Conservation (phyloP, 2,888 invertebrate species). For the Heliconius cydno region DNA sequence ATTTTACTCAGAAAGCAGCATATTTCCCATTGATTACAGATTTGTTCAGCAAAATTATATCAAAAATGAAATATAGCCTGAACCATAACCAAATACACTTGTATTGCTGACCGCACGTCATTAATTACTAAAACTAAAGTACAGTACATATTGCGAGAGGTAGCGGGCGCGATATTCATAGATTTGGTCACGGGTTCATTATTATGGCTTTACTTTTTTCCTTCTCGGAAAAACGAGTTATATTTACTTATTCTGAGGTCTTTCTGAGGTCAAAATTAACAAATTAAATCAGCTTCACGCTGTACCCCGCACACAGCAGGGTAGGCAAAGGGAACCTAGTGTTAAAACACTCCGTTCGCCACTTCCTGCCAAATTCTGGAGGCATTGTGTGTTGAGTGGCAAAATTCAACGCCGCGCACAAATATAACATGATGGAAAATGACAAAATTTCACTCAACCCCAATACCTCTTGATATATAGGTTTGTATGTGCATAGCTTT, state of each 20-base stretch:
- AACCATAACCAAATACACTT: slow-evolving; percentile 48
- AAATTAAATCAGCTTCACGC: too few relatives aligned
- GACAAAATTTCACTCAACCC: neutral
- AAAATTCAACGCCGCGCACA: too few relatives aligned
- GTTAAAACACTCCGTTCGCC: too few relatives aligned
- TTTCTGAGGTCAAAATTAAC: too few relatives aligned
- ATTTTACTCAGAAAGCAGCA: neutral
- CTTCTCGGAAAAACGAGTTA: too few relatives aligned
- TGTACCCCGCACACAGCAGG: too few relatives aligned
- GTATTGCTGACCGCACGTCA: slow-evolving; percentile 64
- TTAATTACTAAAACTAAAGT: slow-evolving; percentile 59
- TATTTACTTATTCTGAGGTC: too few relatives aligned
- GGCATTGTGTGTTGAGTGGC: too few relatives aligned
- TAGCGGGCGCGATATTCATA: slow-evolving; percentile 32
- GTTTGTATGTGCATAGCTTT: neutral
- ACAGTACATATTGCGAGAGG: slow-evolving; percentile 22
- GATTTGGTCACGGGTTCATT: neutral
- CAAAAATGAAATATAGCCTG: slow-evolving; percentile 39
- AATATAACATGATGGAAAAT: neutral
- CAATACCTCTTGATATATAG: neutral
- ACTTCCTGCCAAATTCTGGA: too few relatives aligned
- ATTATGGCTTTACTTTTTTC: neutral
- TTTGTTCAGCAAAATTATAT: slow-evolving; percentile 30
- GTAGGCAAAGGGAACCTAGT: too few relatives aligned
- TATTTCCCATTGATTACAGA: slow-evolving; percentile 18